Percentiles rank a stretch among this genome's conserved stretches.
phyloP scores from a whole-genome alignment of 1,140 invertebrate species.

The Conopomorpha cramerella region DNA sequence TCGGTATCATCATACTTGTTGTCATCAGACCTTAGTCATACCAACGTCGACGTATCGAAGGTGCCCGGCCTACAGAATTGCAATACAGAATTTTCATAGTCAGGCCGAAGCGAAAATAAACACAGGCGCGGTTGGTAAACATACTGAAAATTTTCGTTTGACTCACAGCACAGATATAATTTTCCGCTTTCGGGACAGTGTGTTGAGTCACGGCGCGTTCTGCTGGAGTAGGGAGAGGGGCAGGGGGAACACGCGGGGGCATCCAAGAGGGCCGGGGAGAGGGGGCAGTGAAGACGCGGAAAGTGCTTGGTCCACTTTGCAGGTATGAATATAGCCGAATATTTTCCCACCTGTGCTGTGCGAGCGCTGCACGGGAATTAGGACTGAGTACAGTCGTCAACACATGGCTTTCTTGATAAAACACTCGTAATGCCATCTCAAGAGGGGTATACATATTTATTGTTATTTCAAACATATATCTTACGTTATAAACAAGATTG shows the following conservation, averaged over 20 bases:
- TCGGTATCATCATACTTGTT: too few species aligned
- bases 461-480: not conserved
- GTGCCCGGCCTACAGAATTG: too few species aligned
- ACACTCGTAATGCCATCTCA: not conserved
- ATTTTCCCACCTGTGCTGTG: constrained; percentile 42
- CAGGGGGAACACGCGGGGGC: too few species aligned
- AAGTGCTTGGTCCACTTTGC: constrained; percentile 37
- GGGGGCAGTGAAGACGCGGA: constrained; percentile 17
- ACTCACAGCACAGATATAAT: not conserved
- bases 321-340: constrained; percentile 48
- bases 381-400: constrained; percentile 11
- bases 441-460: not conserved
- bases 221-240: constrained; percentile 3
- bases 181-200: not conserved
- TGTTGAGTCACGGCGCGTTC: not conserved
- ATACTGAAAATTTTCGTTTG: not conserved
- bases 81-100: too few species aligned
- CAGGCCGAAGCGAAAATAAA: not conserved
- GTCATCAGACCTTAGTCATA: too few species aligned
- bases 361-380: constrained; percentile 17
- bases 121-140: not conserved
- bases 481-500: not conserved
- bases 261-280: constrained; percentile 2
- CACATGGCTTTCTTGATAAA: constrained; percentile 5
- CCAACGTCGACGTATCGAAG: too few species aligned